These are phyloP conservation scores for Oopsacas minuta DNA, from an alignment of 37 sponge, comb jelly and placozoan genomes.

Conservation along the genomic window DNA sequence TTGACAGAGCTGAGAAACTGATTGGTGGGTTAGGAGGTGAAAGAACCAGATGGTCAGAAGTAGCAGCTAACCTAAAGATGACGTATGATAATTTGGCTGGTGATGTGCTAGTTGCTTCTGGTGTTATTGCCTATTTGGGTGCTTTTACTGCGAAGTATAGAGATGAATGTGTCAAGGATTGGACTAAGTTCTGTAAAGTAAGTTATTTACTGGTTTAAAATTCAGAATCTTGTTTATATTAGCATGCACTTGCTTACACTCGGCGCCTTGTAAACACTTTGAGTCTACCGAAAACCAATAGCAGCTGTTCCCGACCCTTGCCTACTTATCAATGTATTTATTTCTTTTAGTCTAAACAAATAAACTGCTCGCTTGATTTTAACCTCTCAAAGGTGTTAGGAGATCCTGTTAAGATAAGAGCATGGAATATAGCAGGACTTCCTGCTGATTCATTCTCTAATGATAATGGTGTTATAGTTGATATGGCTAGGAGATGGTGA, in stretches of 20 bases:
- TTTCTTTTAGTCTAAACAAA: constrained; percentile 26
- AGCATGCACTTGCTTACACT: too few relatives aligned
- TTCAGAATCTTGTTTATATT: too few relatives aligned
- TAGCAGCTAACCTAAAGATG: constrained; percentile 65
- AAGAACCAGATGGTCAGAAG: constrained; percentile 79
- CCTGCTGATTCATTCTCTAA: constrained; percentile 91
- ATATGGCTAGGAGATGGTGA: constrained; percentile 87
- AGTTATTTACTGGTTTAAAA: too few relatives aligned
- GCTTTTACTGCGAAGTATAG: constrained; percentile 88
- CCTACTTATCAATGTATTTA: too few relatives aligned
- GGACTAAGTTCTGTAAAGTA: constrained; percentile 69
- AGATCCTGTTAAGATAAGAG: constrained; percentile 97
- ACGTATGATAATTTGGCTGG: constrained; percentile 87
- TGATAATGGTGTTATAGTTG: constrained; percentile 95
- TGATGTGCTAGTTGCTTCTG: constrained; percentile 89
- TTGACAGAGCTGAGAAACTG: constrained; percentile 92
- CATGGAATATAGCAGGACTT: constrained; percentile 95
- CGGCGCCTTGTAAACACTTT: too few relatives aligned
- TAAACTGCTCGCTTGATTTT: constrained; percentile 77
- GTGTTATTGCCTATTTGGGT: constrained; percentile 92
- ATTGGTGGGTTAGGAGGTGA: constrained; percentile 98
- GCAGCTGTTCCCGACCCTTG: too few relatives aligned
- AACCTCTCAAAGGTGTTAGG: constrained; percentile 80
- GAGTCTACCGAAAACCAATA: too few relatives aligned
- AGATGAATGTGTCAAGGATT: constrained; percentile 39